Evolutionary conservation across 2,797 vertebrate species (phyloP).

Genomic region (Lophotriccus pileatus): DNA sequence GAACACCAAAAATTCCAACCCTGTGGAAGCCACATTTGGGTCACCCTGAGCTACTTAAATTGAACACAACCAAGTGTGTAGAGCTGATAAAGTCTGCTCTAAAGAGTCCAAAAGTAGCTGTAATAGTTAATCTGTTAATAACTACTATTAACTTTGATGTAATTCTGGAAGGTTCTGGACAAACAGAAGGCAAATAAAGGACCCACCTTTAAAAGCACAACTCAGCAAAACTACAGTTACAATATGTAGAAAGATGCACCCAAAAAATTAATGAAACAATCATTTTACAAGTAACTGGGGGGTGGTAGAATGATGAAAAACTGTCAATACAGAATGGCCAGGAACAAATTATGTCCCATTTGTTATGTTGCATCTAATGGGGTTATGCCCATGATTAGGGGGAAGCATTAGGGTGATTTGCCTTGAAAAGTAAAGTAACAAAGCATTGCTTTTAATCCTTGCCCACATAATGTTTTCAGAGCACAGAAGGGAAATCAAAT

Average conservation of each 20-base stretch:
- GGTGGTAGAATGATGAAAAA: background rate
- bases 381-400: background rate
- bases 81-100: background rate
- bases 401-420: background rate
- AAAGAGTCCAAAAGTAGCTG: background rate
- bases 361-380: background rate
- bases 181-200: background rate
- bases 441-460: background rate
- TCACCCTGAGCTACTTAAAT: background rate
- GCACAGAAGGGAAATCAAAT: background rate
- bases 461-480: background rate
- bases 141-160: background rate
- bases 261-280: background rate
- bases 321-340: background rate
- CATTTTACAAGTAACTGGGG: background rate
- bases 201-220: background rate
- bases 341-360: background rate
- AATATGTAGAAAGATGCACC: background rate
- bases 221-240: background rate
- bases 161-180: background rate
- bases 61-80: background rate
- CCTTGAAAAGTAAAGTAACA: background rate
- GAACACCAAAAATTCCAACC: background rate
- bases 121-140: background rate
- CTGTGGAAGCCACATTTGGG: background rate